Conservation (phyloP, 2,113 vertebrate species). For the Psophia crepitans region DNA sequence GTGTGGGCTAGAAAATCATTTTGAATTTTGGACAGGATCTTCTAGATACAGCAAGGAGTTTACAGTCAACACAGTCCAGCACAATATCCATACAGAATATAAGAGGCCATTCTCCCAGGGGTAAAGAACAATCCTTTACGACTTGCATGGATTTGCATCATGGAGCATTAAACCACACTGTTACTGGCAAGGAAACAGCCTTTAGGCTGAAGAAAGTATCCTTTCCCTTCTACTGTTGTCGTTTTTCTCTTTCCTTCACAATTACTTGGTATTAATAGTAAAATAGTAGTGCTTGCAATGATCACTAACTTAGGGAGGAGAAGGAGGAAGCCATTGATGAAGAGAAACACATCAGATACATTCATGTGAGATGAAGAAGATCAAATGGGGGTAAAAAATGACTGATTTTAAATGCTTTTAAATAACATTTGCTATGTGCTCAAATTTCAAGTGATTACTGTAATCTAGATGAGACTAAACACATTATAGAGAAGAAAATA, state of each 20-base stretch:
- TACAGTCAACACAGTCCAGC: neutral
- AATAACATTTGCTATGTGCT: neutral
- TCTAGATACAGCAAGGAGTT: neutral
- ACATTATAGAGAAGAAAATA: neutral
- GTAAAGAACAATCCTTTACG: neutral
- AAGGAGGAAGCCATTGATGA: neutral
- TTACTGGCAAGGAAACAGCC: neutral
- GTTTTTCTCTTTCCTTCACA: neutral
- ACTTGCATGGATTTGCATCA: neutral
- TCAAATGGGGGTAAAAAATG: neutral
- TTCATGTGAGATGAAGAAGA: neutral
- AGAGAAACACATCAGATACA: neutral
- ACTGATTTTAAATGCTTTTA: neutral
- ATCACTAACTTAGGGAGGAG: neutral
- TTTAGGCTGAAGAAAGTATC: neutral
- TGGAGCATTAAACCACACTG: neutral
- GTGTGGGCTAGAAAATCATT: neutral
- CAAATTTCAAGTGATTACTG: neutral
- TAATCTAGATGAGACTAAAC: neutral
- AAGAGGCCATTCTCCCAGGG: neutral
- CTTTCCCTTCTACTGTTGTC: neutral
- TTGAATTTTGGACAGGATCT: neutral
- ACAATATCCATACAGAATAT: neutral
- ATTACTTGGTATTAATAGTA: neutral
- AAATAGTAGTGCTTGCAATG: neutral